Evolutionary conservation across 2,113 vertebrate species (phyloP).

Genomic region (Oxyruncus cristatus): DNA sequence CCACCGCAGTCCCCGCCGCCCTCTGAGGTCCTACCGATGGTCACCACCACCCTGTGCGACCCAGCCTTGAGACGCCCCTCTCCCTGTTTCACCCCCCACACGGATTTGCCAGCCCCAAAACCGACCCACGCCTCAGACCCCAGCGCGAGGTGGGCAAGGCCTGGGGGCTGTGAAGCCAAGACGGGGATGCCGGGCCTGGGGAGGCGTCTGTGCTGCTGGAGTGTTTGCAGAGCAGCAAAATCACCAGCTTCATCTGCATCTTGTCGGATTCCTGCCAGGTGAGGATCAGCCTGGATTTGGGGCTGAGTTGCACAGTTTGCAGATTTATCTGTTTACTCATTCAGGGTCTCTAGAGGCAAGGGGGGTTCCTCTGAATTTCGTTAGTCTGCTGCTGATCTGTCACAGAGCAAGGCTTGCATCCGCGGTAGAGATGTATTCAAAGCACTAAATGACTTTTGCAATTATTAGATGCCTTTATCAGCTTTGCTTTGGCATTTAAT

Average conservation of each 20-base stretch:
- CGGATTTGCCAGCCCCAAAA: fast-evolving
- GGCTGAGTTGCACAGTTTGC: not conserved
- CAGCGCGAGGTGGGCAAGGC: fast-evolving
- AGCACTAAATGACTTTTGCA: not conserved
- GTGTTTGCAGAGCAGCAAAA: not conserved
- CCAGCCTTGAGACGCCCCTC: fast-evolving
- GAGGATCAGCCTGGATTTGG: not conserved
- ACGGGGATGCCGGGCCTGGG: fast-evolving
- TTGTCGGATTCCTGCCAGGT: not conserved
- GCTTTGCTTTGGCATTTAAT: constrained; percentile 45
- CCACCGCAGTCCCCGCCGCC: fast-evolving
- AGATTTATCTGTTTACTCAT: not conserved
- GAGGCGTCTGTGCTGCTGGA: fast-evolving
- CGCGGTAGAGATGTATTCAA: not conserved
- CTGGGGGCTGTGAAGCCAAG: not conserved
- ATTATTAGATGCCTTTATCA: constrained; percentile 36
- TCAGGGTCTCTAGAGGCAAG: not conserved
- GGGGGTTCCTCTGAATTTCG: not conserved
- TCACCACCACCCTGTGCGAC: fast-evolving
- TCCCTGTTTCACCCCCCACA: fast-evolving
- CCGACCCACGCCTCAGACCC: fast-evolving
- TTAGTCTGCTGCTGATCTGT: not conserved
- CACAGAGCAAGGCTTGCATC: not conserved
- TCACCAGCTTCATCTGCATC: fast-evolving
- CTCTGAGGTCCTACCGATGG: fast-evolving